These are phyloP conservation scores for Dione juno DNA, from an alignment of 2,888 invertebrate genomes.

Conservation along the genomic window DNA sequence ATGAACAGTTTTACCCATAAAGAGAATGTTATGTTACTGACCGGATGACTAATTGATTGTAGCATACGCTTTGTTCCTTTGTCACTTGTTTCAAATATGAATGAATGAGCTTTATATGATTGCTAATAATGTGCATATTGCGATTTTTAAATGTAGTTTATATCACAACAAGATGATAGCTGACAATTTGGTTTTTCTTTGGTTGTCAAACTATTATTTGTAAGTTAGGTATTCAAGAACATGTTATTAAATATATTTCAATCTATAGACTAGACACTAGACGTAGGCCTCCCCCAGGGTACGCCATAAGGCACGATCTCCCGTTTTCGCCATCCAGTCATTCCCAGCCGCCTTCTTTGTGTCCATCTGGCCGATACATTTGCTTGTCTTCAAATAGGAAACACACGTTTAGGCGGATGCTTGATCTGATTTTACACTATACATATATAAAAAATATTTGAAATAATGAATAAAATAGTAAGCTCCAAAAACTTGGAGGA, in stretches of 20 bases:
- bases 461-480: neutral
- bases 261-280: too few relatives aligned
- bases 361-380: too few relatives aligned
- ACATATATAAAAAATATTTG: too few relatives aligned
- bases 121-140: neutral
- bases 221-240: neutral
- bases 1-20: slow-evolving; percentile 70
- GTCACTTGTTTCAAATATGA: slow-evolving; percentile 55
- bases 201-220: neutral
- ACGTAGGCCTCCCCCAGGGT: too few relatives aligned
- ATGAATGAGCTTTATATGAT: slow-evolving; percentile 16
- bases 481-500: neutral
- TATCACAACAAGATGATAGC: neutral
- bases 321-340: too few relatives aligned
- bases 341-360: too few relatives aligned
- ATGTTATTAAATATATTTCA: too few relatives aligned
- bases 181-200: neutral
- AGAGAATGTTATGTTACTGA: slow-evolving; percentile 63
- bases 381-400: neutral
- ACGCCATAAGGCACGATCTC: too few relatives aligned
- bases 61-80: slow-evolving; percentile 69
- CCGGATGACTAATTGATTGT: slow-evolving; percentile 73
- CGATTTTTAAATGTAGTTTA: neutral
- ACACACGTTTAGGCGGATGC: neutral
- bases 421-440: too few relatives aligned